A percentile compares a stretch with the other conserved stretches of the same genome.
phyloP scores from a whole-genome alignment of 2,113 vertebrate species.

The Brienomyrus longianalis region DNA sequence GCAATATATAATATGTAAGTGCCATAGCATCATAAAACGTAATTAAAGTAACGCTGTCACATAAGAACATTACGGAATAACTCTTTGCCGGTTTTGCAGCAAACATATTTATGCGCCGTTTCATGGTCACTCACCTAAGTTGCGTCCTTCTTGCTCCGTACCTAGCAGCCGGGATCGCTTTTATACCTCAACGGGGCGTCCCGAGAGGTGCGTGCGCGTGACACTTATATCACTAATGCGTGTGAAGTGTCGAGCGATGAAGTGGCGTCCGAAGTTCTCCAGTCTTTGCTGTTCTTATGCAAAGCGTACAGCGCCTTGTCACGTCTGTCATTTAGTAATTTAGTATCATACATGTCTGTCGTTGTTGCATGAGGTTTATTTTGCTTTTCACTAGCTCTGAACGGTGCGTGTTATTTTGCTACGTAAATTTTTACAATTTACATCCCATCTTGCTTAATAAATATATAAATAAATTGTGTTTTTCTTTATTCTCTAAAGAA shows the following conservation, averaged over 20 bases:
- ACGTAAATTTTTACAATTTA: not conserved
- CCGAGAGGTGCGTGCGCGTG: slow-evolving; percentile 7
- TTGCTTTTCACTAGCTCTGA: not conserved
- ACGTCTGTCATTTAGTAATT: not conserved
- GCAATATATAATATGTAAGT: not conserved
- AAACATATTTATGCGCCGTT: too few species aligned
- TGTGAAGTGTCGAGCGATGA: not conserved
- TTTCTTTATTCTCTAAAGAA: not conserved
- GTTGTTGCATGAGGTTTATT: not conserved
- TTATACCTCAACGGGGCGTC: slow-evolving; percentile 47
- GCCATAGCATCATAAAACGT: not conserved
- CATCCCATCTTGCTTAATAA: not conserved
- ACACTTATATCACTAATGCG: slow-evolving; percentile 11
- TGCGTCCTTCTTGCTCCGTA: slow-evolving; percentile 37
- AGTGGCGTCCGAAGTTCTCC: slow-evolving; percentile 29
- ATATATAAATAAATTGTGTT: not conserved
- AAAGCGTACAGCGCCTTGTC: not conserved
- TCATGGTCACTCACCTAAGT: slow-evolving; percentile 49
- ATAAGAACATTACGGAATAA: not conserved
- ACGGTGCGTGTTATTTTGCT: not conserved
- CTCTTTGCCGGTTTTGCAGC: not conserved
- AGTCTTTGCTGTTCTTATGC: not conserved
- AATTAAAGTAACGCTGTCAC: not conserved
- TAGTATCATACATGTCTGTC: not conserved
- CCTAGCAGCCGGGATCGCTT: slow-evolving; percentile 26